phyloP scores from a whole-genome alignment of 2,113 vertebrate genomes.

The Vombatus ursinus region DNA sequence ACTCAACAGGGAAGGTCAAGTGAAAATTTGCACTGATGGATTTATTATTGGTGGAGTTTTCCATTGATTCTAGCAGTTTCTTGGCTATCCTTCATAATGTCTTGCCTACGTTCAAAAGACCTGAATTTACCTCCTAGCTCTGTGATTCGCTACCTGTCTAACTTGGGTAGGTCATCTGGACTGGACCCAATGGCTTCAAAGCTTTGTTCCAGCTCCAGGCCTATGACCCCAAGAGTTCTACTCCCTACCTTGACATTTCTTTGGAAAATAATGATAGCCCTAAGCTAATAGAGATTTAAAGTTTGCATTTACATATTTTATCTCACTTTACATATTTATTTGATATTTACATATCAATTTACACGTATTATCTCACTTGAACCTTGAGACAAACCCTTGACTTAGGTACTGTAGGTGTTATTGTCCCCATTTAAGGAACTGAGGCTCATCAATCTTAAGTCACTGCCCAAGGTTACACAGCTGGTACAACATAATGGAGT shows the following conservation, averaged over 20 bases:
- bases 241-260: neutral
- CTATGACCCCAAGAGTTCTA: neutral
- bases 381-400: neutral
- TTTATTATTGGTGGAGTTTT: neutral
- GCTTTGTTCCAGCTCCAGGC: neutral
- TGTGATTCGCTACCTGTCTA: neutral
- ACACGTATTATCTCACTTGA: neutral
- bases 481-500: neutral
- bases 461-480: neutral
- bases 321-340: no score
- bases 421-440: neutral
- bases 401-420: neutral
- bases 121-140: neutral
- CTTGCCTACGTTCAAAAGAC: neutral
- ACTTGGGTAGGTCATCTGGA: neutral
- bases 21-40: neutral
- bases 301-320: no score
- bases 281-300: neutral
- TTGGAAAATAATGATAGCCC: neutral
- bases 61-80: neutral
- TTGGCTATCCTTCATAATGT: neutral
- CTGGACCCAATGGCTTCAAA: neutral
- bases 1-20: neutral
- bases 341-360: no score
- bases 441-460: neutral